Conservation (phyloP, 1,140 invertebrate species). For the Diuraphis noxia region DNA sequence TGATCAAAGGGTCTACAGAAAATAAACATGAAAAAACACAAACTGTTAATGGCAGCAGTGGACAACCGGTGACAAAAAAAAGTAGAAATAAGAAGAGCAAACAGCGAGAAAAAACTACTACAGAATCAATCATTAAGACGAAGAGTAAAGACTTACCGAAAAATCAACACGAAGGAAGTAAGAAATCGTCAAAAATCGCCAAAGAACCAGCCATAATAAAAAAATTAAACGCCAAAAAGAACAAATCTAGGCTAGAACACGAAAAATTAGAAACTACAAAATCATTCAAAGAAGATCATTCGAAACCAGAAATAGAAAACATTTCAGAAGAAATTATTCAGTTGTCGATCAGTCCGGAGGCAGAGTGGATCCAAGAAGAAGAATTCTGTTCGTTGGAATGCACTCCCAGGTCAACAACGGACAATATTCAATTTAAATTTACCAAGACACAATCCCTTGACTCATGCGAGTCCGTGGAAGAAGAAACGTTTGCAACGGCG, state of each 20-base stretch:
- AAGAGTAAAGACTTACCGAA: neutral
- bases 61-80: neutral
- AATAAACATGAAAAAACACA: conserved; percentile 9
- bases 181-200: conserved; percentile 39
- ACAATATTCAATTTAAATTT: neutral
- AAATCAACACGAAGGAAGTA: neutral
- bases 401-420: neutral
- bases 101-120: neutral
- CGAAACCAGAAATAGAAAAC: neutral
- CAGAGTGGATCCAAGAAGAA: neutral
- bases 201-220: conserved; percentile 40
- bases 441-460: conserved; percentile 27
- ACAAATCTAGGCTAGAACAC: neutral
- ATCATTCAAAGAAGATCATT: neutral
- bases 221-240: conserved; percentile 34
- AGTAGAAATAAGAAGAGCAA: conserved; percentile 40
- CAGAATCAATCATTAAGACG: neutral
- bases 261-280: neutral
- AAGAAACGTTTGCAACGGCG: conserved; percentile 40
- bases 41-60: neutral
- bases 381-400: conserved; percentile 23
- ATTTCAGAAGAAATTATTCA: neutral
- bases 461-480: conserved; percentile 21
- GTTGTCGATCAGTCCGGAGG: neutral
- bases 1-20: conserved; percentile 3